Percentiles rank a stretch among this genome's conserved stretches.
phyloP scores from a whole-genome alignment of 2,888 invertebrate genomes.

The Crematogaster levior region DNA sequence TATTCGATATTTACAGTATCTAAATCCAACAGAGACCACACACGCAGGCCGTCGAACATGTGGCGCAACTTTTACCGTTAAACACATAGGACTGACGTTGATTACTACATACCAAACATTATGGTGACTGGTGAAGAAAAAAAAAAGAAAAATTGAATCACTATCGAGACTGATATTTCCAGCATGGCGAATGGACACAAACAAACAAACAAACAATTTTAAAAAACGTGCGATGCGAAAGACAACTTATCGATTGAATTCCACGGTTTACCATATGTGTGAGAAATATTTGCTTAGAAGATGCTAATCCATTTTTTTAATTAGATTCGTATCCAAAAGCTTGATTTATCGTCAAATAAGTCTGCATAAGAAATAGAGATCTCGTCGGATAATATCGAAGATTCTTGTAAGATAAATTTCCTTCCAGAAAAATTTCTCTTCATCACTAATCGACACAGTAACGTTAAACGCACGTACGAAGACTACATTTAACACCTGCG shows the following conservation, averaged over 20 bases:
- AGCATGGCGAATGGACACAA: not conserved
- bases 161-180: slow-evolving; percentile 5
- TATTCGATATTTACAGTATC: slow-evolving; percentile 64
- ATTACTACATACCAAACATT: not conserved
- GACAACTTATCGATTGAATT: slow-evolving; percentile 22
- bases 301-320: slow-evolving; percentile 13
- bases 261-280: not conserved
- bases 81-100: not conserved
- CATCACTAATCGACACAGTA: not conserved
- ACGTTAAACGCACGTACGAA: not conserved
- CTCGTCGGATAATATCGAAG: not conserved
- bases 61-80: slow-evolving; percentile 58
- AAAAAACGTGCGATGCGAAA: not conserved
- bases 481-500: slow-evolving; percentile 17
- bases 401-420: not conserved
- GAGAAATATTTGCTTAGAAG: not conserved
- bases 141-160: not conserved
- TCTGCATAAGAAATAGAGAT: not conserved
- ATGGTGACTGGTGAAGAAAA: not conserved
- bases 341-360: not conserved
- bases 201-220: not conserved
- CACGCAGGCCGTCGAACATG: not conserved
- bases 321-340: not conserved
- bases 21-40: slow-evolving; percentile 39
- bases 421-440: not conserved